Conservation (phyloP, 2,797 vertebrate genomes). For the Chanos chanos region DNA sequence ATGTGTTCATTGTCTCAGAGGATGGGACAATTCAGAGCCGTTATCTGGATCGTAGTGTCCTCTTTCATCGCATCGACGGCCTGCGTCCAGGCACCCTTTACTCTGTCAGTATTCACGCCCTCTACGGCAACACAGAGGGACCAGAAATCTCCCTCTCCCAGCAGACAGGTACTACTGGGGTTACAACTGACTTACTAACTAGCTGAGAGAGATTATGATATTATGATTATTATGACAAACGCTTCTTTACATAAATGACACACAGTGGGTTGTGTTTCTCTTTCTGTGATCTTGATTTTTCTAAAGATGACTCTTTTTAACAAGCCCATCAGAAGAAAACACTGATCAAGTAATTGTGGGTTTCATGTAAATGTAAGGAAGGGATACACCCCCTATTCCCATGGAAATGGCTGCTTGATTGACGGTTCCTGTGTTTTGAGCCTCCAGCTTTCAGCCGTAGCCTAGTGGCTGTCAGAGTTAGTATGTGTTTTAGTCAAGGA, state of each 20-base stretch:
- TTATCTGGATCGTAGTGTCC: conserved; percentile 67
- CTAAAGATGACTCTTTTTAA: conserved; percentile 33
- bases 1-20: conserved; percentile 48
- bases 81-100: conserved; percentile 73
- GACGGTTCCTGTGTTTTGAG: conserved; percentile 63
- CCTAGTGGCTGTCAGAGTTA: conserved; percentile 40
- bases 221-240: too few species aligned
- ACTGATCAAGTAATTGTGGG: conserved; percentile 50
- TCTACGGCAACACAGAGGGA: conserved; percentile 80
- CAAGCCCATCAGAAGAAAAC: conserved; percentile 29
- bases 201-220: too few species aligned
- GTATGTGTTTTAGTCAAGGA: conserved; percentile 48
- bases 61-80: conserved; percentile 65
- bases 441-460: conserved; percentile 56
- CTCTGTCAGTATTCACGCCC: conserved; percentile 68
- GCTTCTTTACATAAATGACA: too few species aligned
- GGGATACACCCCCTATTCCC: conserved; percentile 28
- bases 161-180: conserved; percentile 69
- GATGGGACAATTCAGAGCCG: conserved; percentile 57
- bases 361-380: conserved; percentile 38
- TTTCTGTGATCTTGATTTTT: not conserved
- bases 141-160: conserved; percentile 79
- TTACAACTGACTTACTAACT: too few species aligned
- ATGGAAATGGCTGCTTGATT: conserved; percentile 48
- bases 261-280: not conserved